Percentiles rank a stretch among this genome's conserved stretches.
Conservation (phyloP, 2,888 invertebrate genomes). For the Thera obeliscata region DNA sequence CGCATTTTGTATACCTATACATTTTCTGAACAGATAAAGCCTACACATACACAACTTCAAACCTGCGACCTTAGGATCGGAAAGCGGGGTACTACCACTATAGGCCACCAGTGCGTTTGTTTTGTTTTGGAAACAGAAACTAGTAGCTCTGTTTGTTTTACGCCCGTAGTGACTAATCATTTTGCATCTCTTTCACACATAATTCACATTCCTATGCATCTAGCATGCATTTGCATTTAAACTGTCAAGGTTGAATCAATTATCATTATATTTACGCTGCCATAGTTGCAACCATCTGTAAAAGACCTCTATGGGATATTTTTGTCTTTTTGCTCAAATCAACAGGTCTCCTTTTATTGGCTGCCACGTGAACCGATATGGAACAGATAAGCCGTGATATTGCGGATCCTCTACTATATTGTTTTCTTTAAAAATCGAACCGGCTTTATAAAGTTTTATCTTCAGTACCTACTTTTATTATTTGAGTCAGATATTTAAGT, state of each 20-base stretch:
- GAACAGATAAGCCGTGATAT: slow-evolving; percentile 34
- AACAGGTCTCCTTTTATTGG: slow-evolving; percentile 43
- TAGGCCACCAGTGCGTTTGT: no score
- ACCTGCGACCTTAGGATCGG: no score
- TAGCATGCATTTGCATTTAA: slow-evolving; percentile 53
- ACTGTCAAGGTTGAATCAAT: slow-evolving; percentile 46
- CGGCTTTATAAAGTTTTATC: not conserved
- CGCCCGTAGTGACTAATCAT: not conserved
- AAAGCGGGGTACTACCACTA: no score
- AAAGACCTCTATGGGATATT: slow-evolving; percentile 30
- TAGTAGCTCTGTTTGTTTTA: slow-evolving; percentile 20
- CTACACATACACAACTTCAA: no score
- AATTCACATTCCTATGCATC: slow-evolving; percentile 46
- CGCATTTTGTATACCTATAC: no score
- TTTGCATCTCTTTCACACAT: slow-evolving; percentile 20
- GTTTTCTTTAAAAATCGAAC: not conserved
- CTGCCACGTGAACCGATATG: slow-evolving; percentile 31
- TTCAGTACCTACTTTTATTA: not conserved
- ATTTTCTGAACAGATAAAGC: no score
- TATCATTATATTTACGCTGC: slow-evolving; percentile 20
- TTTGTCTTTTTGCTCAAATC: slow-evolving; percentile 25
- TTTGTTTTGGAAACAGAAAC: not conserved
- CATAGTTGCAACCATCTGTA: slow-evolving; percentile 25
- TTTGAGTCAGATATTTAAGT: no score
- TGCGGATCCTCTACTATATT: not conserved